Percentiles rank a stretch among this genome's conserved stretches.
Evolutionary conservation across 2,113 vertebrate genomes (phyloP).

Genomic region (Atrichornis clamosus): DNA sequence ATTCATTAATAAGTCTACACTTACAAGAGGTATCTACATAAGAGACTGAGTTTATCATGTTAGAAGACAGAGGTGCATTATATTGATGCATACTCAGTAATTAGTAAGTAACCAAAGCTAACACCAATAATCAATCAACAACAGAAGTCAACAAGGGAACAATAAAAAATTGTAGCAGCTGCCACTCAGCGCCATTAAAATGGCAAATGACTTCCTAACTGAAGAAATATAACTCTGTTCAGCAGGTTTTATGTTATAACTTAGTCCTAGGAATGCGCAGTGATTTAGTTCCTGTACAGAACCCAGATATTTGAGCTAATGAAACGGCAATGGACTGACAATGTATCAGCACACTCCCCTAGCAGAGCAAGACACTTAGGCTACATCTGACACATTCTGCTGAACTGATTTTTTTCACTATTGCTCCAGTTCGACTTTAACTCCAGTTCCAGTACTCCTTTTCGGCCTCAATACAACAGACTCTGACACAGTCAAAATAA

Average conservation of each 20-base stretch:
- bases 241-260: neutral
- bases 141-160: neutral
- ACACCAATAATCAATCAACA: neutral
- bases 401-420: neutral
- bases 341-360: neutral
- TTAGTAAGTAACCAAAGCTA: neutral
- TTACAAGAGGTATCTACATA: neutral
- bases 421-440: neutral
- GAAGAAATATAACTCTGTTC: neutral
- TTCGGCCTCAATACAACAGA: neutral
- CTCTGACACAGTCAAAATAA: neutral
- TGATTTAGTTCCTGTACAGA: neutral
- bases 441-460: neutral
- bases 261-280: neutral
- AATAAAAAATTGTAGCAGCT: neutral
- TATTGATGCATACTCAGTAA: neutral
- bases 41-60: neutral
- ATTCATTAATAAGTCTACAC: neutral
- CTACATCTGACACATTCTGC: neutral
- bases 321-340: neutral
- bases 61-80: neutral
- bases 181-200: neutral
- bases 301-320: neutral
- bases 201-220: neutral
- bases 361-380: neutral